Evolutionary conservation across 64 coral and sea anemone genomes (phyloP).

Genomic region (Astreopora myriophthalma): DNA sequence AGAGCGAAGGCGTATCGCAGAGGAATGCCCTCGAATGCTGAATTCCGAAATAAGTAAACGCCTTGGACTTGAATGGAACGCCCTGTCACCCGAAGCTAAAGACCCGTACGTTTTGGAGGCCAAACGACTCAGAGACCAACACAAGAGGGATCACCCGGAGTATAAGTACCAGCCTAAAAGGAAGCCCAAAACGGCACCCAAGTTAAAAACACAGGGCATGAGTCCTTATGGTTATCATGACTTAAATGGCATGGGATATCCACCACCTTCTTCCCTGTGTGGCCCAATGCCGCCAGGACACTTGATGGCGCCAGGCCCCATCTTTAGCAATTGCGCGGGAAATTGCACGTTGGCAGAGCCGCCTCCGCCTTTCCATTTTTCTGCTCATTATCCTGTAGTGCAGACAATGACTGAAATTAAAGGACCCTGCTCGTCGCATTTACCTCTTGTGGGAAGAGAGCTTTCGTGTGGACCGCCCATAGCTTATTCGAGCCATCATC

Average conservation of each 20-base stretch:
- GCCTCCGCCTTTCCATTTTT: conserved; percentile 81
- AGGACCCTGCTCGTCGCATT: conserved; percentile 66
- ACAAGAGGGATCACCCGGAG: conserved; percentile 96
- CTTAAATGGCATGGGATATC: conserved; percentile 70
- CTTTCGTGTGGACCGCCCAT: conserved; percentile 66
- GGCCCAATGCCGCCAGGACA: conserved; percentile 76
- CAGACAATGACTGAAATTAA: conserved; percentile 65
- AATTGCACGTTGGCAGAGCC: conserved; percentile 78
- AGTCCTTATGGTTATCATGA: conserved; percentile 83
- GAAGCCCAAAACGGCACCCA: conserved; percentile 86
- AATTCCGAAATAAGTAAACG: conserved; percentile 99
- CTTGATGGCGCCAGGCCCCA: conserved; percentile 52
- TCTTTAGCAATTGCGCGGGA: conserved; percentile 75
- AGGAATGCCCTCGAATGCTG: conserved; percentile 97
- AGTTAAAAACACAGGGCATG: conserved; percentile 78
- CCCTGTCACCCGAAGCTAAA: conserved; percentile 85
- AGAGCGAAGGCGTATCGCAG: conserved; percentile 91
- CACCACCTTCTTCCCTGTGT: conserved; percentile 71
- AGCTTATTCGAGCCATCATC: conserved; percentile 67
- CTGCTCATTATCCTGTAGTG: conserved; percentile 66
- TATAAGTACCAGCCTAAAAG: conserved; percentile 98
- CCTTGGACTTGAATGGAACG: conserved; percentile 95
- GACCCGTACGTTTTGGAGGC: conserved; percentile 96
- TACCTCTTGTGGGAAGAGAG: conserved; percentile 71
- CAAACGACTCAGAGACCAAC: conserved; percentile 82